Evolutionary conservation across 2,888 invertebrate species (phyloP).

Genomic region (Scrobipalpa atriplicella): DNA sequence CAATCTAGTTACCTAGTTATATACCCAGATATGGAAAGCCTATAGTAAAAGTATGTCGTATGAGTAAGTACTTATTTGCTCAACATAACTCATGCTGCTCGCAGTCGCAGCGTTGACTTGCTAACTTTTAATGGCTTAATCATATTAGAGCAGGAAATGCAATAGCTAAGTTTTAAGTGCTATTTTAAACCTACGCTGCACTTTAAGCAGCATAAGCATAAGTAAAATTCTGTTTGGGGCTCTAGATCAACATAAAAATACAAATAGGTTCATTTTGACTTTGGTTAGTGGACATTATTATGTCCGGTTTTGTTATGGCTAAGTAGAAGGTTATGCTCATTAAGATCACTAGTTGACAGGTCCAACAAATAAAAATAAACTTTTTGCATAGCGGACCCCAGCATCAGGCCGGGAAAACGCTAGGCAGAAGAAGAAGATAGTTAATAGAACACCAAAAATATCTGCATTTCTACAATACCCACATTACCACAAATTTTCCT

Average conservation of each 20-base stretch:
- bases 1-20: no score
- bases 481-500: background rate
- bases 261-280: no score
- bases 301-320: no score
- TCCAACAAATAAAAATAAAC: no score
- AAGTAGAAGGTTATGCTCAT: no score
- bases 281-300: no score
- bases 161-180: background rate
- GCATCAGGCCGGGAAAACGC: no score
- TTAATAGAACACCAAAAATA: background rate
- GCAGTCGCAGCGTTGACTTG: constrained; percentile 25
- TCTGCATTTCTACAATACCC: background rate
- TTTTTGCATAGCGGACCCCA: no score
- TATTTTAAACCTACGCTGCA: background rate
- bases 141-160: constrained; percentile 19
- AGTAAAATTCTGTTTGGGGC: constrained; percentile 34
- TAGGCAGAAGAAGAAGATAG: no score
- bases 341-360: no score
- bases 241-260: background rate
- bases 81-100: constrained; percentile 10
- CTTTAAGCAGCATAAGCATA: background rate
- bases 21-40: background rate
- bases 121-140: constrained; percentile 30
- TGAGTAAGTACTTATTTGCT: background rate
- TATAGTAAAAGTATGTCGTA: no score